These are phyloP conservation scores for Perithous albicinctus DNA, from an alignment of 2,888 invertebrate species.

Conservation along the genomic window DNA sequence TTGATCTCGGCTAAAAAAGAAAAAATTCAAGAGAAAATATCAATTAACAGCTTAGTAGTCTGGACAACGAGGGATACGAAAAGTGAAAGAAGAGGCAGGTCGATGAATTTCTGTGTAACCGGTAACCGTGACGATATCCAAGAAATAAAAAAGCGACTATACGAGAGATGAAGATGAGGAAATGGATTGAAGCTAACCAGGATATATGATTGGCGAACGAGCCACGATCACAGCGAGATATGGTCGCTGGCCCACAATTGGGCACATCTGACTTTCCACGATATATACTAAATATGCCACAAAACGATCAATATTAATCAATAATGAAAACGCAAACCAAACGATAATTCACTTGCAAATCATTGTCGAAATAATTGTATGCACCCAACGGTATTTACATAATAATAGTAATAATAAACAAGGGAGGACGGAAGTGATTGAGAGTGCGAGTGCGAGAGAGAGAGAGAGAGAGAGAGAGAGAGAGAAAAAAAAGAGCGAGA, in stretches of 20 bases:
- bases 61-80: constrained; percentile 19
- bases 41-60: neutral
- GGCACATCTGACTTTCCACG: constrained; percentile 66
- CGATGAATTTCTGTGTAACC: constrained; percentile 45
- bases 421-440: constrained; percentile 55
- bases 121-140: constrained; percentile 68
- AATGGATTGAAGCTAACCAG: constrained; percentile 34
- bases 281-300: constrained; percentile 47
- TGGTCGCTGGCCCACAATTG: constrained; percentile 78
- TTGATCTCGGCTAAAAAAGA: constrained; percentile 27
- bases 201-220: constrained; percentile 57
- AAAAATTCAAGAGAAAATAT: neutral
- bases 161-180: constrained; percentile 51
- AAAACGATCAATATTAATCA: constrained; percentile 48
- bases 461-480: constrained; percentile 67
- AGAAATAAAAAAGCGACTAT: constrained; percentile 68
- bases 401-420: constrained; percentile 67
- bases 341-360: constrained; percentile 66
- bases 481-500: constrained; percentile 67
- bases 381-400: constrained; percentile 67
- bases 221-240: constrained; percentile 77
- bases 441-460: constrained; percentile 66
- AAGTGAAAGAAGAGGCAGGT: constrained; percentile 25
- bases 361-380: constrained; percentile 69
- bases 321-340: constrained; percentile 57